phyloP scores from a whole-genome alignment of 2,113 vertebrate genomes.

The Cichladusa arquata region DNA sequence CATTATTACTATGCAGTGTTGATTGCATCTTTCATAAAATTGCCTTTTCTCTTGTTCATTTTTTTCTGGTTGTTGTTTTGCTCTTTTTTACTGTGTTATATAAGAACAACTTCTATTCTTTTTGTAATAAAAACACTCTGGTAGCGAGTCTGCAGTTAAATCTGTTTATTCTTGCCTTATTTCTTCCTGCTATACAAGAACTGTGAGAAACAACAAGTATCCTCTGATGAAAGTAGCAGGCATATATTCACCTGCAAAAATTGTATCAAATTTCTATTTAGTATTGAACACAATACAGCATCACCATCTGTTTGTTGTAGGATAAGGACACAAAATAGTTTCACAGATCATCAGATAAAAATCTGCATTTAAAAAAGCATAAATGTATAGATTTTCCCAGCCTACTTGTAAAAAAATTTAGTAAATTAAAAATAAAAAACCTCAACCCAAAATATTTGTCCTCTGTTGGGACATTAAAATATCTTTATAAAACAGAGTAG shows the following conservation, averaged over 20 bases:
- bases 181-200: background rate
- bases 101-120: background rate
- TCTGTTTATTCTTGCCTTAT: background rate
- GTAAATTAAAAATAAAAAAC: background rate
- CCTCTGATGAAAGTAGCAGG: background rate
- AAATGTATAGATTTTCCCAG: background rate
- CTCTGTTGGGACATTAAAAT: background rate
- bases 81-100: background rate
- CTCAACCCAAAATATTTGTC: background rate
- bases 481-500: fast-evolving
- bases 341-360: background rate
- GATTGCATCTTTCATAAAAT: background rate
- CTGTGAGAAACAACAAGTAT: background rate
- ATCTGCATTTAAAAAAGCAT: background rate
- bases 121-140: background rate
- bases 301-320: background rate
- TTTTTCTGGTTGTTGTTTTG: background rate
- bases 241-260: background rate
- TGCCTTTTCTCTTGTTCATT: background rate
- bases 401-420: background rate
- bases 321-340: background rate
- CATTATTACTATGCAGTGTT: background rate
- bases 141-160: background rate
- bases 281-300: background rate
- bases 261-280: background rate